These are phyloP conservation scores for Agriopis leucophaearia DNA, from an alignment of 2,888 invertebrate species.

Conservation along the genomic window DNA sequence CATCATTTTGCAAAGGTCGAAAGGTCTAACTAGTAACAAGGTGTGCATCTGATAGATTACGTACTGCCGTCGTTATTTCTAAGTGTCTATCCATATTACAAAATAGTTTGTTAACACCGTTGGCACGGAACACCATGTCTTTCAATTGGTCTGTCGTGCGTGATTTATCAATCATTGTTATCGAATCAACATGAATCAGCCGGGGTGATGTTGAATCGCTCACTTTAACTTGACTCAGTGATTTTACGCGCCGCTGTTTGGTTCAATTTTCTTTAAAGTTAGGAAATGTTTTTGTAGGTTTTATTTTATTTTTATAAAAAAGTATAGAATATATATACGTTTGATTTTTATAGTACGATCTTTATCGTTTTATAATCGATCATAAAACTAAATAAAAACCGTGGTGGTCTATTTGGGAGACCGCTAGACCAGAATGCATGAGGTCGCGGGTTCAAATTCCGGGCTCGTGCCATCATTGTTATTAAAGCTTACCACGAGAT, in stretches of 20 bases:
- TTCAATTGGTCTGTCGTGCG: slow-evolving; percentile 45
- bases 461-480: too few relatives aligned
- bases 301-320: too few relatives aligned
- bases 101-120: slow-evolving; percentile 38
- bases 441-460: too few relatives aligned
- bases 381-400: too few relatives aligned
- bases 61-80: slow-evolving; percentile 23
- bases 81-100: slow-evolving; percentile 31
- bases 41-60: slow-evolving; percentile 23
- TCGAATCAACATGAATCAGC: slow-evolving; percentile 43
- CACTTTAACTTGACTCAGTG: slow-evolving; percentile 46
- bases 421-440: too few relatives aligned
- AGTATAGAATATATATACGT: too few relatives aligned
- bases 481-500: too few relatives aligned
- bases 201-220: slow-evolving; percentile 34
- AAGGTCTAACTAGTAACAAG: slow-evolving; percentile 19
- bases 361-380: slow-evolving; percentile 25
- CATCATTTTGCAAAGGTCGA: slow-evolving; percentile 35
- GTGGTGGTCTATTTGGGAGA: too few relatives aligned
- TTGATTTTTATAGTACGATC: too few relatives aligned
- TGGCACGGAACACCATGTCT: slow-evolving; percentile 35
- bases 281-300: neutral
- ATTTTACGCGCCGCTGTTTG: slow-evolving; percentile 40
- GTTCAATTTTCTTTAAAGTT: slow-evolving; percentile 19
- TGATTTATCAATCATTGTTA: slow-evolving; percentile 62